Conservation (phyloP, 2,888 invertebrate species). For the Apodemia zela region DNA sequence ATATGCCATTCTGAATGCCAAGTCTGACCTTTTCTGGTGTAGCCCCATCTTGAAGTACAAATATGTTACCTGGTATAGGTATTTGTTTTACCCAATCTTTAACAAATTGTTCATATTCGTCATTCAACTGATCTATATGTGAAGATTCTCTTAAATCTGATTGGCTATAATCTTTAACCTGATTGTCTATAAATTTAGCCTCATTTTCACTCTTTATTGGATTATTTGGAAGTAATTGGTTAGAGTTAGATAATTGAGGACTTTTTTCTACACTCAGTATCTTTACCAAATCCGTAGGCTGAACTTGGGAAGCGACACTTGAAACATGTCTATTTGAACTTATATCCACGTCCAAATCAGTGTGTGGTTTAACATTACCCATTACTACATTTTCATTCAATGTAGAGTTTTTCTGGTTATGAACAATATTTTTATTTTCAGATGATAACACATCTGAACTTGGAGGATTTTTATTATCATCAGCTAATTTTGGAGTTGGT, state of each 20-base stretch:
- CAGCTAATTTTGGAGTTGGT: conserved; percentile 37
- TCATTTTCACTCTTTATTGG: neutral
- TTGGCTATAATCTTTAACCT: neutral
- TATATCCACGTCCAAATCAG: neutral
- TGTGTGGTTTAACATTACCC: neutral
- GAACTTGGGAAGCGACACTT: neutral
- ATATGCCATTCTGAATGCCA: conserved; percentile 50
- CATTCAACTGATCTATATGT: conserved; percentile 39
- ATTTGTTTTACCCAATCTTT: conserved; percentile 48
- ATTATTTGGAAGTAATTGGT: neutral
- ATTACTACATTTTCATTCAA: neutral
- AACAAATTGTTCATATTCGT: conserved; percentile 44
- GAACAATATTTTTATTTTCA: conserved; percentile 4
- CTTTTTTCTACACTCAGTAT: neutral
- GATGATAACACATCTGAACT: neutral
- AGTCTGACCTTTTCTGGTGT: conserved; percentile 42
- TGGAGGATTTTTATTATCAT: conserved; percentile 4
- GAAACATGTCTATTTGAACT: neutral
- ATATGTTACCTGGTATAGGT: conserved; percentile 43
- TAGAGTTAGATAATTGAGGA: neutral
- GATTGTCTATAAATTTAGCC: neutral
- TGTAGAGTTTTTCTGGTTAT: neutral
- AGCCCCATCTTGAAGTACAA: conserved; percentile 17
- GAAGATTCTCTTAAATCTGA: neutral
- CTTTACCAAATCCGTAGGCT: neutral